Evolutionary conservation across 2,888 invertebrate genomes (phyloP).

Genomic region (Epinotia nisella): DNA sequence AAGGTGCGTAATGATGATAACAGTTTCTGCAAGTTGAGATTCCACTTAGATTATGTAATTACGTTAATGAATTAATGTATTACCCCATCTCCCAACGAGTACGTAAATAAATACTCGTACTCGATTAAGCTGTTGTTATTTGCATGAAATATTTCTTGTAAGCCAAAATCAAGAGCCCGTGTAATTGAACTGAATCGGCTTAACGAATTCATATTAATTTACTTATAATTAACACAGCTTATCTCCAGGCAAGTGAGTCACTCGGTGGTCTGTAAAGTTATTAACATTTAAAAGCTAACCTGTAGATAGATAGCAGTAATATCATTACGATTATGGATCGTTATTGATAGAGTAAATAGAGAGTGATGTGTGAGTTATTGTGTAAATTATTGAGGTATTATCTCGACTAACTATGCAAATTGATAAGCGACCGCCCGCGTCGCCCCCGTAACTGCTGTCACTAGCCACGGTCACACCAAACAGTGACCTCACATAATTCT

Average conservation of each 20-base stretch:
- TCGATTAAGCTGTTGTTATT: conserved; percentile 1
- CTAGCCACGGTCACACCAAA: conserved; percentile 11
- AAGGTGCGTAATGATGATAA: conserved; percentile 29
- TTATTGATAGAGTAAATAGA: conserved; percentile 13
- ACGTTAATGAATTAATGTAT: conserved; percentile 8
- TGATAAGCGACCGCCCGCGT: conserved; percentile 56
- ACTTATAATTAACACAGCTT: conserved; percentile 7
- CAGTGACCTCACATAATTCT: conserved; percentile 18
- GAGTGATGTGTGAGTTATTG: conserved; percentile 34
- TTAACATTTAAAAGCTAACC: neutral
- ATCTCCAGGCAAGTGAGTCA: neutral
- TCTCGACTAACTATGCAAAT: conserved; percentile 62
- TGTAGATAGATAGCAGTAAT: conserved; percentile 5
- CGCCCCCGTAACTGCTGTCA: conserved; percentile 36
- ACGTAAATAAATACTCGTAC: neutral
- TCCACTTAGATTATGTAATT: conserved; percentile 21
- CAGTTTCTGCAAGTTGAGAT: conserved; percentile 9
- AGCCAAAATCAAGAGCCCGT: neutral
- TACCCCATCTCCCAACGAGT: neutral
- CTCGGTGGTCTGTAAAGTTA: conserved; percentile 15
- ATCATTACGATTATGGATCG: conserved; percentile 6
- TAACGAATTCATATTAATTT: conserved; percentile 6
- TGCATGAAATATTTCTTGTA: conserved; percentile 1
- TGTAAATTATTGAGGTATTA: conserved; percentile 51
- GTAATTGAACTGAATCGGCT: conserved; percentile 8